Conservation (phyloP, 2,797 vertebrate genomes). For the Tapera naevia region DNA sequence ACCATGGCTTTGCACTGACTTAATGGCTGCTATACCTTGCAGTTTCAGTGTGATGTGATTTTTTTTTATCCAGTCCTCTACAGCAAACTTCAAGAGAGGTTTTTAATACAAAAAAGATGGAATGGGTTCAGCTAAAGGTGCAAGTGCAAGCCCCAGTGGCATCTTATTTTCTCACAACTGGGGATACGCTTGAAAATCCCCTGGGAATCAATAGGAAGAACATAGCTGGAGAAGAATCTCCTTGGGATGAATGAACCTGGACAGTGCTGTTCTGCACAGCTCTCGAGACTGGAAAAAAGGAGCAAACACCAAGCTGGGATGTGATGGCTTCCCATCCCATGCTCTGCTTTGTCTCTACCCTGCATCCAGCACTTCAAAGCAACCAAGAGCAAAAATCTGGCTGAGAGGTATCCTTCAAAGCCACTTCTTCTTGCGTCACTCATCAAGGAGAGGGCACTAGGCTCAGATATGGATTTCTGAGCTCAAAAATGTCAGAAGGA, state of each 20-base stretch:
- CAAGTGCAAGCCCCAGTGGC: background rate
- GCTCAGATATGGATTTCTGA: conserved; percentile 20
- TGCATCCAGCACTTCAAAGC: background rate
- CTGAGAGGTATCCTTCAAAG: conserved; percentile 27
- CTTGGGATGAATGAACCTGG: background rate
- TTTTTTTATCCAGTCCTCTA: background rate
- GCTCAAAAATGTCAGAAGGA: conserved; percentile 69
- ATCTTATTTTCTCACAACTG: background rate
- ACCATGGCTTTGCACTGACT: accelerated
- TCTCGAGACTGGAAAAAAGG: background rate
- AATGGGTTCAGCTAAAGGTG: background rate
- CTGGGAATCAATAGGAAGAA: background rate
- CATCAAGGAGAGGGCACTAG: background rate
- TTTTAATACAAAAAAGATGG: background rate
- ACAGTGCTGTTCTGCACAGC: background rate
- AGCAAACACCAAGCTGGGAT: background rate
- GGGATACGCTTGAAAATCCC: background rate
- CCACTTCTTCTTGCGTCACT: conserved; percentile 2
- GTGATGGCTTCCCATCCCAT: background rate
- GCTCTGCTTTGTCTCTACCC: background rate
- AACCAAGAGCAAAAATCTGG: background rate
- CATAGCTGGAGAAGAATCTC: background rate
- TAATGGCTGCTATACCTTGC: accelerated
- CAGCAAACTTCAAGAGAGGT: background rate
- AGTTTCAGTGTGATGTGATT: background rate